Conservation (phyloP, 2,888 invertebrate species). For the Dryomyza anilis region DNA sequence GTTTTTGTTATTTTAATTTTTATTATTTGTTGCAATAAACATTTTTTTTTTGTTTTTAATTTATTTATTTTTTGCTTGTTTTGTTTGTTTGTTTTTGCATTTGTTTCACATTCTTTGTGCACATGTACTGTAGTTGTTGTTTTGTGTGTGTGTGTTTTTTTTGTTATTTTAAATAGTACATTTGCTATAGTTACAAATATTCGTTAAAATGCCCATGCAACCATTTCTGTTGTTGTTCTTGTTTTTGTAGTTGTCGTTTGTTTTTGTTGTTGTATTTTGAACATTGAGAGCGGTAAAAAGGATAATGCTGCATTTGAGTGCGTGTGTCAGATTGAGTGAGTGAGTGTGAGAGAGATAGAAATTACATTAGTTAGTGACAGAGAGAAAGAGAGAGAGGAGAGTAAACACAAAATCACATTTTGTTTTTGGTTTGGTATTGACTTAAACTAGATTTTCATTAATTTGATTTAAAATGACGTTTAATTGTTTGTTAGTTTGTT, state of each 20-base stretch:
- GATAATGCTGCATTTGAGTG: neutral
- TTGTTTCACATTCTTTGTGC: neutral
- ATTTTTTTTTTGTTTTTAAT: neutral
- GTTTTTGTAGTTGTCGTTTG: too few relatives aligned
- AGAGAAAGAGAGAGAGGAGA: neutral
- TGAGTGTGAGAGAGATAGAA: neutral
- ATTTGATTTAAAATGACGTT: slow-evolving; percentile 8
- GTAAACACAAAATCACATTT: neutral
- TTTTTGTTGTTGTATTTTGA: neutral
- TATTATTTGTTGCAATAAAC: neutral
- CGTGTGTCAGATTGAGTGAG: slow-evolving; percentile 4
- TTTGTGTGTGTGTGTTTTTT: neutral
- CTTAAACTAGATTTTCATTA: neutral
- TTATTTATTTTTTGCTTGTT: neutral
- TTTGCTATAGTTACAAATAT: neutral
- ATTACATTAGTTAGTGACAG: neutral
- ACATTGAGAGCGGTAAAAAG: slow-evolving; percentile 21
- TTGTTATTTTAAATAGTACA: neutral
- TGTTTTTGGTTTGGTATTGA: neutral
- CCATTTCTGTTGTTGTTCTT: slow-evolving; percentile 11
- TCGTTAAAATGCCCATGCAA: slow-evolving; percentile 24
- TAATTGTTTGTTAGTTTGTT: neutral
- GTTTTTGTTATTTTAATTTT: slow-evolving; percentile 4
- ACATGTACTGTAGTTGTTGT: too few relatives aligned
- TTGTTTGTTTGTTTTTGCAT: neutral